phyloP scores from a whole-genome alignment of 2,888 invertebrate genomes.

The Lithophane socia region DNA sequence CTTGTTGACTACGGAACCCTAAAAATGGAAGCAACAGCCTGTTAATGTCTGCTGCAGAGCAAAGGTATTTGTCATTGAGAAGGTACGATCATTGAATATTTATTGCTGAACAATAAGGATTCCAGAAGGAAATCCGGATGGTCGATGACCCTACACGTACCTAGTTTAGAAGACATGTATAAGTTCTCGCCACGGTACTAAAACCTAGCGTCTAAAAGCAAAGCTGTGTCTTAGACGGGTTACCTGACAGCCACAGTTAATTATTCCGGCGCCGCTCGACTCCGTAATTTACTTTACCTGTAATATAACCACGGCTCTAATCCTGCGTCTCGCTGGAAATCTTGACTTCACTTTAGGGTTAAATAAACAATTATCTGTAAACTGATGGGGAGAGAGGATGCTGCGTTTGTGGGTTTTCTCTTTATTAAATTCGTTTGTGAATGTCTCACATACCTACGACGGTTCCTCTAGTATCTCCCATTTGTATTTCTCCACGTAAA shows the following conservation, averaged over 20 bases:
- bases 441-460: background rate
- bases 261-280: conserved; percentile 47
- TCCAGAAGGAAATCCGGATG: background rate
- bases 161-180: background rate
- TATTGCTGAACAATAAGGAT: background rate
- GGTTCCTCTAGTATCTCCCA: background rate
- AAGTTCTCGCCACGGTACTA: conserved; percentile 3
- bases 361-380: conserved; percentile 43
- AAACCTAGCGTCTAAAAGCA: conserved; percentile 55
- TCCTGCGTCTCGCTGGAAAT: conserved; percentile 26
- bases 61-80: background rate
- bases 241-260: conserved; percentile 58
- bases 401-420: background rate
- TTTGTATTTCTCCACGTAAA: background rate
- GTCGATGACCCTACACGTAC: background rate
- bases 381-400: background rate
- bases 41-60: no score
- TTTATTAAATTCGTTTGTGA: background rate
- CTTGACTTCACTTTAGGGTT: conserved; percentile 28
- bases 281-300: conserved; percentile 55
- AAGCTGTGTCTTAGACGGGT: conserved; percentile 50
- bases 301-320: conserved; percentile 44
- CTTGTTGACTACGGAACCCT: no score
- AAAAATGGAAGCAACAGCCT: background rate
- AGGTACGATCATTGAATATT: background rate